Conservation (phyloP, 2,888 invertebrate species). For the Acanthococcus lagerstroemiae region DNA sequence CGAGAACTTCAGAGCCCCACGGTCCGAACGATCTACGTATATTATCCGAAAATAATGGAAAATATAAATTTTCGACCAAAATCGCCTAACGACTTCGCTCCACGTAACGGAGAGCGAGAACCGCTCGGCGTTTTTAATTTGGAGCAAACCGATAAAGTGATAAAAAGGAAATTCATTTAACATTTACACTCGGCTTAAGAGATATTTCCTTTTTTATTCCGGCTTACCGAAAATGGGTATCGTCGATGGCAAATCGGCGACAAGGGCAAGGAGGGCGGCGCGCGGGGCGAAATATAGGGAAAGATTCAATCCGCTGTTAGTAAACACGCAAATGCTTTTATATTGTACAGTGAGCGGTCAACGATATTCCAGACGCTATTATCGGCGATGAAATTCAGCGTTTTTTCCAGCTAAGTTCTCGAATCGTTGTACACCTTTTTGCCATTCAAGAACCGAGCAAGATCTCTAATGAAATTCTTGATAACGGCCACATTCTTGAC, state of each 20-base stretch:
- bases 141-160: too few relatives aligned
- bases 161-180: not conserved
- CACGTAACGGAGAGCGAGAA: too few relatives aligned
- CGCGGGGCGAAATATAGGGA: not conserved
- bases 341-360: conserved; percentile 23
- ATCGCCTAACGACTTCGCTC: too few relatives aligned
- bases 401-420: not conserved
- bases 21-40: too few relatives aligned
- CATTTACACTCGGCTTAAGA: not conserved
- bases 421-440: not conserved
- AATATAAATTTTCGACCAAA: too few relatives aligned
- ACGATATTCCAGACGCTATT: conserved; percentile 14
- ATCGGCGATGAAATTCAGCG: conserved; percentile 22
- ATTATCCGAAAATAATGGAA: too few relatives aligned
- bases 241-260: not conserved
- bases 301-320: conserved; percentile 24
- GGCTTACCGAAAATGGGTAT: not conserved
- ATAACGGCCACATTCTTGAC: conserved; percentile 26
- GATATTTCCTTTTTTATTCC: too few relatives aligned
- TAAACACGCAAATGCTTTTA: conserved; percentile 30
- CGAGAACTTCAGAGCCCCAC: too few relatives aligned
- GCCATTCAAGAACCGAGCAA: conserved; percentile 8
- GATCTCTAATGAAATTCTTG: conserved; percentile 22
- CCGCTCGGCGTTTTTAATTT: too few relatives aligned
- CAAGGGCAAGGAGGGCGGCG: not conserved